Percentiles rank a stretch among this genome's conserved stretches.
Conservation (phyloP, 2,797 vertebrate species). For the Mormyrops boulengeri region DNA sequence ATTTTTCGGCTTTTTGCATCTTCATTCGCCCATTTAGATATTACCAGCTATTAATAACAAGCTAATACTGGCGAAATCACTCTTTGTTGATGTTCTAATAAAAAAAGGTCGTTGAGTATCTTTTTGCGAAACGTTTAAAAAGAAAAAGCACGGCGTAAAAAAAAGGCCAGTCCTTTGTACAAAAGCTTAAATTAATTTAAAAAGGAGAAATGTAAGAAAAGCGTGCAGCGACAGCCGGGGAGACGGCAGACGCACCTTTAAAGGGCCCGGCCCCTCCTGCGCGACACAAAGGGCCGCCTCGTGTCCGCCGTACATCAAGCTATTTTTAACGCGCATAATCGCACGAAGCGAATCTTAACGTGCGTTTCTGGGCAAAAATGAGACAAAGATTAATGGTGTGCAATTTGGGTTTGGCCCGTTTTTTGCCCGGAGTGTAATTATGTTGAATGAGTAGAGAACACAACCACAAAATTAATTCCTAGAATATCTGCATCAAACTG, state of each 20-base stretch:
- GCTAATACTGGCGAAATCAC: not conserved
- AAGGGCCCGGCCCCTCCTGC: constrained; percentile 27
- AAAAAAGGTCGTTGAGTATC: constrained; percentile 6
- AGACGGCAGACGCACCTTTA: not conserved
- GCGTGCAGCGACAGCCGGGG: not conserved
- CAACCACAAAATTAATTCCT: not conserved
- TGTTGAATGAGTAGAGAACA: not conserved
- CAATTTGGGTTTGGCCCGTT: not conserved
- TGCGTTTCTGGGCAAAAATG: not conserved
- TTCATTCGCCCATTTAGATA: constrained; percentile 39
- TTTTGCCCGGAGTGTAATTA: not conserved
- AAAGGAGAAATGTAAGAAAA: not conserved
- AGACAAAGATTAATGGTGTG: not conserved
- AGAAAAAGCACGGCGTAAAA: not conserved
- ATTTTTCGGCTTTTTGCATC: constrained; percentile 20
- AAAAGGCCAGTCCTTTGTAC: not conserved
- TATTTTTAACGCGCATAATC: not conserved
- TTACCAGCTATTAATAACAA: constrained; percentile 1
- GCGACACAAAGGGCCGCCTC: constrained; percentile 26
- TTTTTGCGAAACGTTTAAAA: not conserved
- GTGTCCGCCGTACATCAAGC: not conserved
- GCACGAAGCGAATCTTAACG: not conserved
- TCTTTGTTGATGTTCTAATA: not conserved
- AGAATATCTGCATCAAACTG: not conserved
- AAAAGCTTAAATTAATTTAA: not conserved